Percentiles rank a stretch among this genome's conserved stretches.
Conservation (phyloP, 2,888 invertebrate species). For the Empis livida region DNA sequence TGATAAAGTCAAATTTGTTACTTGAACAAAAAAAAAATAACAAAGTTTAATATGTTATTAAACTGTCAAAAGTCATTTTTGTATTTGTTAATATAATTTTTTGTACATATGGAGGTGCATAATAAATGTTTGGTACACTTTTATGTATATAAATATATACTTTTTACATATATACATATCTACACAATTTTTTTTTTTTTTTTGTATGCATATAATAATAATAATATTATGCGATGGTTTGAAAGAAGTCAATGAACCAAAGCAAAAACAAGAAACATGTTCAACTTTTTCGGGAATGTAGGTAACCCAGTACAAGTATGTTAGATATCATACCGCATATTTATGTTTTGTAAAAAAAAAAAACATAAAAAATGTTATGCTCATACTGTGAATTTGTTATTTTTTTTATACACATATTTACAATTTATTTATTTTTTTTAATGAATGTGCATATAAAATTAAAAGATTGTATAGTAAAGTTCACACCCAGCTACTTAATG, state of each 20-base stretch:
- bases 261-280: slow-evolving; percentile 9
- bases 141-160: background rate
- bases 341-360: no score
- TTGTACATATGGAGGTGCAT: background rate
- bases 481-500: background rate
- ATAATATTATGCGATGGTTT: background rate
- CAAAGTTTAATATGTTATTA: background rate
- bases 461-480: background rate
- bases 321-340: background rate
- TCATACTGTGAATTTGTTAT: no score
- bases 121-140: background rate
- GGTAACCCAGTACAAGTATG: slow-evolving; percentile 18
- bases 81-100: background rate
- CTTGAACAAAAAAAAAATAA: no score
- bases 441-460: background rate
- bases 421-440: no score
- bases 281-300: slow-evolving; percentile 18
- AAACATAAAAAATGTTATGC: no score
- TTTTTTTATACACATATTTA: no score
- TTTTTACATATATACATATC: background rate
- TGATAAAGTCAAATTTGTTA: background rate
- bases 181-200: no score
- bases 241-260: slow-evolving; percentile 9
- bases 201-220: background rate
- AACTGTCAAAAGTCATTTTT: background rate